Conservation (phyloP, 2,797 vertebrate species). For the Fundulus diaphanus region DNA sequence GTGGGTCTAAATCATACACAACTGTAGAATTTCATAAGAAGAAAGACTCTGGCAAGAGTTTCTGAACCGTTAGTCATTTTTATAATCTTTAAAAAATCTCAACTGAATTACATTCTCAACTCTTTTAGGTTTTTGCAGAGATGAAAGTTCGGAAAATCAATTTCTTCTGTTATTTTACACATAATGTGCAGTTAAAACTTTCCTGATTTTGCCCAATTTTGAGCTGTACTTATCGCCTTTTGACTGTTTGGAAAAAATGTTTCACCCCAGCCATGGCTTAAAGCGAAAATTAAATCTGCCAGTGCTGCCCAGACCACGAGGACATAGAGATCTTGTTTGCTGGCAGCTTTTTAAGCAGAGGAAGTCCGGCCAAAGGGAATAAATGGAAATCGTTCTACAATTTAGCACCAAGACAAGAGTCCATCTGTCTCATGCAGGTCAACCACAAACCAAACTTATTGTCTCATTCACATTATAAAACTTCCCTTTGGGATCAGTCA, state of each 20-base stretch:
- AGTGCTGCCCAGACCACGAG: not conserved
- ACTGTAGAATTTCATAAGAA: not conserved
- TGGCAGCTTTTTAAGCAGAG: constrained; percentile 7
- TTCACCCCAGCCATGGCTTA: not conserved
- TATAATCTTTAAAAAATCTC: not conserved
- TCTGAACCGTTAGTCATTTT: not conserved
- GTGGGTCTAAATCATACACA: not conserved
- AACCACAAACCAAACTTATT: no score
- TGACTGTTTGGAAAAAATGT: not conserved
- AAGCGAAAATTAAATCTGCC: not conserved
- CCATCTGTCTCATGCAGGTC: not conserved
- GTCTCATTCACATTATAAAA: not conserved
- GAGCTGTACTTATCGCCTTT: not conserved
- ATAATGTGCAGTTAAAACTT: not conserved
- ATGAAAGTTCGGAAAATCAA: no score
- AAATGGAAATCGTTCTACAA: not conserved
- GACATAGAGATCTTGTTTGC: not conserved
- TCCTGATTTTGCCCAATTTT: not conserved
- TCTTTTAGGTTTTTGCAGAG: not conserved
- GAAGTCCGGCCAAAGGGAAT: not conserved
- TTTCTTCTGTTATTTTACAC: not conserved
- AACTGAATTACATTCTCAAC: not conserved
- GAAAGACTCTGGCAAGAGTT: no score
- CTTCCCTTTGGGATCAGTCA: no score
- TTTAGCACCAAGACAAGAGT: not conserved